Evolutionary conservation across 2,113 vertebrate genomes (phyloP).

Genomic region (Hiodon tergisus): DNA sequence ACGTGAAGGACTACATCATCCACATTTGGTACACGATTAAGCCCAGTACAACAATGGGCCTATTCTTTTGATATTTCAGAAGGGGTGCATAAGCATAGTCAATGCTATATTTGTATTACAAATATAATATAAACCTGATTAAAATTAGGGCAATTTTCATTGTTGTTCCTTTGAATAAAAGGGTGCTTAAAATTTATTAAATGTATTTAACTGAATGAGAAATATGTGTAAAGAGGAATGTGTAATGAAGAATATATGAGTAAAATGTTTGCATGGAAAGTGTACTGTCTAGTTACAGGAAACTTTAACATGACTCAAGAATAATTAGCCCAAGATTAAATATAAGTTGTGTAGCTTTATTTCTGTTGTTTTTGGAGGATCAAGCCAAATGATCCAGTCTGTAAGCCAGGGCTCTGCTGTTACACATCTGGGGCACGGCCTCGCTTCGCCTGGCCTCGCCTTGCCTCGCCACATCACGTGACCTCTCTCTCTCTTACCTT

Average conservation of each 20-base stretch:
- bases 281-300: too few relatives aligned
- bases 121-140: too few relatives aligned
- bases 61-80: conserved; percentile 58
- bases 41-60: conserved; percentile 64
- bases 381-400: background rate
- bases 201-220: too few relatives aligned
- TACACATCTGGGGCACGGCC: too few relatives aligned
- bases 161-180: too few relatives aligned
- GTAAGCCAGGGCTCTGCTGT: too few relatives aligned
- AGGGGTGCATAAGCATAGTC: conserved; percentile 50
- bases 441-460: background rate
- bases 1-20: conserved; percentile 60
- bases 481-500: conserved; percentile 75
- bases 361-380: background rate
- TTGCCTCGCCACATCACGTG: background rate
- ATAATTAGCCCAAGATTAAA: background rate
- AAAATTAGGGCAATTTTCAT: too few relatives aligned
- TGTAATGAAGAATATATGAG: background rate
- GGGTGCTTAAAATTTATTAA: too few relatives aligned
- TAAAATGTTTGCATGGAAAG: too few relatives aligned
- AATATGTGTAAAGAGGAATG: background rate
- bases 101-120: conserved; percentile 44
- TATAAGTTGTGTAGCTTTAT: background rate
- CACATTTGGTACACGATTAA: conserved; percentile 54
- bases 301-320: too few relatives aligned